A percentile compares a stretch with the other conserved stretches of the same genome.
These are phyloP conservation scores for Dinothrombium tinctorium DNA, from an alignment of 1,140 invertebrate species.

Conservation along the genomic window DNA sequence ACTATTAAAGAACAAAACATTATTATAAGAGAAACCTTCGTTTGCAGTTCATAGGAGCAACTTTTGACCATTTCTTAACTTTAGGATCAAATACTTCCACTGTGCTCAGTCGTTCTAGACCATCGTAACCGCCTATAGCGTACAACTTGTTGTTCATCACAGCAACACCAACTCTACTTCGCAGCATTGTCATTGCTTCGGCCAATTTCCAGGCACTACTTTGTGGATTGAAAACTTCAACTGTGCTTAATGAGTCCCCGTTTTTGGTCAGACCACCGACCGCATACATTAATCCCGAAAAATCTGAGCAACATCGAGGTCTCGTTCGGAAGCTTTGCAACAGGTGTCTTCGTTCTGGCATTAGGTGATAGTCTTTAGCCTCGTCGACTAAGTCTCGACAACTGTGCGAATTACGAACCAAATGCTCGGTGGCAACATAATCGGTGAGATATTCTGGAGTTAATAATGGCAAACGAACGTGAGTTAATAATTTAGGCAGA, in stretches of 20 bases:
- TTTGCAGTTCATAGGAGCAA: constrained; percentile 58
- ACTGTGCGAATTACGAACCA: constrained; percentile 52
- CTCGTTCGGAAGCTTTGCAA: constrained; percentile 66
- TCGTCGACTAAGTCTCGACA: constrained; percentile 78
- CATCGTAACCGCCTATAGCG: constrained; percentile 56
- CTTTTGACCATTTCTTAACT: constrained; percentile 44
- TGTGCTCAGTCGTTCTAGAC: constrained; percentile 50
- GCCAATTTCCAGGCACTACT: constrained; percentile 86
- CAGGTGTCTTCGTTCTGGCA: constrained; percentile 87
- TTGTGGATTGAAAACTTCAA: constrained; percentile 62
- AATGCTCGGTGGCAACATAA: constrained; percentile 63
- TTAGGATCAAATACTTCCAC: constrained; percentile 60
- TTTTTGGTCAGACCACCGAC: constrained; percentile 76
- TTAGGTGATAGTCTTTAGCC: constrained; percentile 73
- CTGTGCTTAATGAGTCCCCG: constrained; percentile 59
- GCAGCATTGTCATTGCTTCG: constrained; percentile 76
- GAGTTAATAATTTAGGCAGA: constrained; percentile 64
- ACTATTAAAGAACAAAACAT: constrained; percentile 46
- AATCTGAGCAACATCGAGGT: constrained; percentile 73
- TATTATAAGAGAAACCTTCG: constrained; percentile 68
- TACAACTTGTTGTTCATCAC: no score
- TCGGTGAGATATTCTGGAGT: constrained; percentile 67
- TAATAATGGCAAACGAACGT: constrained; percentile 40
- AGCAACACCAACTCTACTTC: constrained; percentile 89
- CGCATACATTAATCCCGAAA: constrained; percentile 87